Evolutionary conservation across 1,140 invertebrate genomes (phyloP).

Genomic region (Asobara japonica): DNA sequence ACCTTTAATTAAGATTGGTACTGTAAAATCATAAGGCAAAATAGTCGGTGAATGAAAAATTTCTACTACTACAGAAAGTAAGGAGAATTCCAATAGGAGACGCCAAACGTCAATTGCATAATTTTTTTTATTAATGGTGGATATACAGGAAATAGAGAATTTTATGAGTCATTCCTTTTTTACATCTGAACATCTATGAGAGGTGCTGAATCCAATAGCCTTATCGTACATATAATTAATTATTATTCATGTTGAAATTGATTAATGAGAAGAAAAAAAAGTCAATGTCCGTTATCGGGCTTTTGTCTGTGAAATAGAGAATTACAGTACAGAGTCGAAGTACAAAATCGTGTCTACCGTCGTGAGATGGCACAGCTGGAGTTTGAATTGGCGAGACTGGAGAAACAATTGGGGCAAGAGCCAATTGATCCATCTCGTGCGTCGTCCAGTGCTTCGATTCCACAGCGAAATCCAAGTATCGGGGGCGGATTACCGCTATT

Average conservation of each 20-base stretch:
- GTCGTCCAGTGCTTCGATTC: slow-evolving; percentile 69
- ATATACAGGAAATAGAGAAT: too few species aligned
- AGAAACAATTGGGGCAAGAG: slow-evolving; percentile 72
- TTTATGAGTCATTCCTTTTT: too few species aligned
- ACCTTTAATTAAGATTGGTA: too few species aligned
- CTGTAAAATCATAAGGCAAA: too few species aligned
- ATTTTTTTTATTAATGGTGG: too few species aligned
- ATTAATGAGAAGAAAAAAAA: neutral
- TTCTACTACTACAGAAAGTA: too few species aligned
- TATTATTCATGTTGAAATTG: neutral
- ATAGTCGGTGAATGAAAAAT: too few species aligned
- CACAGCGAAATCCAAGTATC: slow-evolving; percentile 73
- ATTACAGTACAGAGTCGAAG: slow-evolving; percentile 85
- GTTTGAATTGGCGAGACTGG: slow-evolving; percentile 80
- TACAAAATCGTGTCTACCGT: slow-evolving; percentile 90
- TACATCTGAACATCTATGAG: too few species aligned
- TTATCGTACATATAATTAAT: too few species aligned
- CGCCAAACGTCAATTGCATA: too few species aligned
- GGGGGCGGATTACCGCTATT: slow-evolving; percentile 76
- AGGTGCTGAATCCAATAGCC: too few species aligned
- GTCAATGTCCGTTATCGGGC: neutral
- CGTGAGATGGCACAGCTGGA: slow-evolving; percentile 84
- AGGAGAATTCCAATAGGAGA: too few species aligned
- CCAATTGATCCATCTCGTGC: slow-evolving; percentile 65
- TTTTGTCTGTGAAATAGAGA: slow-evolving; percentile 67